Base-by-base conservation (phyloP, 2,888 invertebrate genomes). In the Desoria tigrina region DNA sequence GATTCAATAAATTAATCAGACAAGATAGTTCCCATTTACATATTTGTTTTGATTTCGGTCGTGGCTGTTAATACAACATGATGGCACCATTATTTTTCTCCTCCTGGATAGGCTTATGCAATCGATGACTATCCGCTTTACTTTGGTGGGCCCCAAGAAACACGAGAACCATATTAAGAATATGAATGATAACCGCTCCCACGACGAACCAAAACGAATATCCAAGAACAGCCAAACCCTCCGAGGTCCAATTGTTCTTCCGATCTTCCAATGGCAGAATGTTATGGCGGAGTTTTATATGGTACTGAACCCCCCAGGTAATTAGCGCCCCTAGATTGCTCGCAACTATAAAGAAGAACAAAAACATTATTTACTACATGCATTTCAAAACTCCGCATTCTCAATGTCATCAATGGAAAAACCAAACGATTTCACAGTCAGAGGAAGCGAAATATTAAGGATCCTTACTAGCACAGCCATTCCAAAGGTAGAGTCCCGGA, bases 191-290 rank as follows among this genome's bases (percentile, higher is more conserved):
- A 0, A 86, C 84, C 0, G 90, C 87, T 7, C 86, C 87, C 2
- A 89, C 87, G 9, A 90, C 87, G 77, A 91, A 82, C 89, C 92
- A 95, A 80, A 93, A 95, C 4, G 94, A 94, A 77, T 90, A 87
- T 58, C 93, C 94, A 45, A 94, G 83, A 74, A 88, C 87, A 0
- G 93, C 90, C 78, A 88, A 86, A 57, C 88, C 89, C 73, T 88
- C 87, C 0, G 93, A 91, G 28, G 88, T 87, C 92, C 94, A 95
- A 77, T 87, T 86, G 75, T 87, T 87, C 37, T 87, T 86, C 64
- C 86, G 84, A 78, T 94, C 92, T 77, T 90, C 90, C 56, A 86
- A 84, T 0, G 89, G 86, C 81, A 95, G 84, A 1, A 94, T 90
- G 79, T 93, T 94, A 78, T 87, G 84, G 77, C 88, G 89, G 59